These are phyloP conservation scores for Diarsia brunnea DNA, from an alignment of 2,888 invertebrate species.

Conservation along the genomic window DNA sequence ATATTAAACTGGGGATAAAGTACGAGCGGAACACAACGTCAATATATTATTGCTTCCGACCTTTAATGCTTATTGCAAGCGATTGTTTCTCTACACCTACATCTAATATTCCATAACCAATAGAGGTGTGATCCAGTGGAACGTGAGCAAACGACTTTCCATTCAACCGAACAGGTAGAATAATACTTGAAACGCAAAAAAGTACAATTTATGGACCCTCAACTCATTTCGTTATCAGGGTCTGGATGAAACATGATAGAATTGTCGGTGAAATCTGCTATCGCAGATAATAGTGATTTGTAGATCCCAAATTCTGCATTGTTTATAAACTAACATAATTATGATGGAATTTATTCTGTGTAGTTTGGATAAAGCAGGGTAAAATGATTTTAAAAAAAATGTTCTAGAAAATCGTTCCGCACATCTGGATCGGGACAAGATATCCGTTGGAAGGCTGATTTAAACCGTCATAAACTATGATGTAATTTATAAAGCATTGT, in stretches of 20 bases:
- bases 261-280: neutral
- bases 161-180: conserved; percentile 53
- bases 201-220: conserved; percentile 4
- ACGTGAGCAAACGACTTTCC: conserved; percentile 63
- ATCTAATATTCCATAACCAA: conserved; percentile 53
- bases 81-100: conserved; percentile 57
- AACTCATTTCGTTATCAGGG: neutral
- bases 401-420: neutral
- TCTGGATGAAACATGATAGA: conserved; percentile 1
- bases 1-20: conserved; percentile 39
- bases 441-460: conserved; percentile 34
- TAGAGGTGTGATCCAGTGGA: conserved; percentile 63
- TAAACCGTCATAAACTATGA: conserved; percentile 50
- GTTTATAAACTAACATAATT: conserved; percentile 4
- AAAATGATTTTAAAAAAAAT: neutral
- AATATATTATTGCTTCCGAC: conserved; percentile 42
- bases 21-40: conserved; percentile 19
- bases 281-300: neutral
- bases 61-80: conserved; percentile 47
- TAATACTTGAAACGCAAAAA: conserved; percentile 33
- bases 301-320: neutral
- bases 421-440: conserved; percentile 33
- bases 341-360: neutral
- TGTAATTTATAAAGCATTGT: conserved; percentile 52
- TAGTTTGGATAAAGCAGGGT: neutral